Evolutionary conservation across 2,797 vertebrate genomes (phyloP).

Genomic region (Cygnus olor): DNA sequence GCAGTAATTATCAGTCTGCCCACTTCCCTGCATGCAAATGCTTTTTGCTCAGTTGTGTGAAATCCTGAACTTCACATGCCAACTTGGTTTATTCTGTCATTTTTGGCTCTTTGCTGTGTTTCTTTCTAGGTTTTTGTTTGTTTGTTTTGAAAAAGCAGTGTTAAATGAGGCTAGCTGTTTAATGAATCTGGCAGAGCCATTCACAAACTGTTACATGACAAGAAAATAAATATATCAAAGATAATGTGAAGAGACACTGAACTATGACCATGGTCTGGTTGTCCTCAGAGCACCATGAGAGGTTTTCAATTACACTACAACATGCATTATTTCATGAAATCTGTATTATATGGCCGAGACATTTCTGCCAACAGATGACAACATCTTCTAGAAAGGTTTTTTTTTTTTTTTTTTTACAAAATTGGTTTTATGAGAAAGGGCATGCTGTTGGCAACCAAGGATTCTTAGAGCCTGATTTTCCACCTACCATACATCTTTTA

Average conservation of each 20-base stretch:
- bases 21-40: background rate
- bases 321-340: background rate
- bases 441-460: background rate
- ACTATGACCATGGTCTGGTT: background rate
- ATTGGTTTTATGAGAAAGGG: background rate
- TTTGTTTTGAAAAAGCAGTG: background rate
- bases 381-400: background rate
- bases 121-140: background rate
- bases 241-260: background rate
- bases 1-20: background rate
- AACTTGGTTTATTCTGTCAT: background rate
- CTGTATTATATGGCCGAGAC: background rate
- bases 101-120: background rate
- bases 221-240: background rate
- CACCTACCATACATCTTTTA: background rate
- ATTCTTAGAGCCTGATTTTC: background rate
- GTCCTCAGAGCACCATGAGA: background rate
- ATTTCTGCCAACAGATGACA: background rate
- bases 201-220: background rate
- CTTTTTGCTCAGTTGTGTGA: background rate
- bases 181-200: background rate
- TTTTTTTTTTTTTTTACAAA: background rate
- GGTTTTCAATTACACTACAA: background rate
- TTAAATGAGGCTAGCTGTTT: background rate
- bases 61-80: background rate